These are phyloP conservation scores for Halictus rubicundus DNA, from an alignment of 1,140 invertebrate species.

Conservation along the genomic window DNA sequence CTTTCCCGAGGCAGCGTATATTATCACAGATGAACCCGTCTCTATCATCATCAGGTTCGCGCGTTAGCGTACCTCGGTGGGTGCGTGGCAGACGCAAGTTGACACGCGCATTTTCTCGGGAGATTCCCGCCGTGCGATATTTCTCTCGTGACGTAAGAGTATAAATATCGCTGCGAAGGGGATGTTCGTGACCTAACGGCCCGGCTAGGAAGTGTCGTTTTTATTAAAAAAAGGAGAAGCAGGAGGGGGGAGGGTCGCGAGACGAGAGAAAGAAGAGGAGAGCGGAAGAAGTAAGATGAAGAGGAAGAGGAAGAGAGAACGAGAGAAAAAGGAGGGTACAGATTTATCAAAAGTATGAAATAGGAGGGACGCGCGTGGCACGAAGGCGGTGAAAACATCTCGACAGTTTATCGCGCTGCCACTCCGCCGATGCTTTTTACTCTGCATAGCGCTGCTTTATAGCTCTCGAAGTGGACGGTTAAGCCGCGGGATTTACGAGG, in stretches of 20 bases:
- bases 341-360: constrained; percentile 59
- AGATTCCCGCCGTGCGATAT: constrained; percentile 60
- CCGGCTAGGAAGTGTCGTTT: constrained; percentile 45
- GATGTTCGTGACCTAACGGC: constrained; percentile 52
- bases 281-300: too few species aligned
- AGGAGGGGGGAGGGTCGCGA: too few species aligned
- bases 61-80: too few species aligned
- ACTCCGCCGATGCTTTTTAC: constrained; percentile 49
- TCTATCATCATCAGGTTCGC: too few species aligned
- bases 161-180: constrained; percentile 56
- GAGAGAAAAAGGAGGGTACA: constrained; percentile 16
- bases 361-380: constrained; percentile 13
- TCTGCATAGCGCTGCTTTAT: constrained; percentile 57
- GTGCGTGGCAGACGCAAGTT: neutral
- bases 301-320: neutral
- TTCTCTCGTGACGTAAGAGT: constrained; percentile 62
- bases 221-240: constrained; percentile 53
- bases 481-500: constrained; percentile 45
- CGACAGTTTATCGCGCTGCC: constrained; percentile 52
- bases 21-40: too few species aligned
- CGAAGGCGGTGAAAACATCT: constrained; percentile 46
- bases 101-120: constrained; percentile 22
- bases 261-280: neutral
- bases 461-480: constrained; percentile 44
- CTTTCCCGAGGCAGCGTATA: too few species aligned